Evolutionary conservation across 2,888 invertebrate genomes (phyloP).

Genomic region (Leptarthrus brevirostris): DNA sequence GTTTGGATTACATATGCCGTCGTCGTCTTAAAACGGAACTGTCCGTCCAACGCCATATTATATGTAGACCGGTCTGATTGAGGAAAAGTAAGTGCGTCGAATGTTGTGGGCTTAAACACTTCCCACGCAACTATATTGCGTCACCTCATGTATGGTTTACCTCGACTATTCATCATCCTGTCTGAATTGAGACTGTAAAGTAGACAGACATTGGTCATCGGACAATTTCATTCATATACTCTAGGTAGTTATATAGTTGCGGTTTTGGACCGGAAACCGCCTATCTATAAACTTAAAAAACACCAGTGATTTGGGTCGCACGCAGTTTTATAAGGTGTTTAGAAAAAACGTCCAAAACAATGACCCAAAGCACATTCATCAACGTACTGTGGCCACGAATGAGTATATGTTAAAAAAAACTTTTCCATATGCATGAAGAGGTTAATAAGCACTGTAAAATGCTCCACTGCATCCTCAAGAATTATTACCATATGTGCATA

Average conservation of each 20-base stretch:
- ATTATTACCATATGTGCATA: neutral
- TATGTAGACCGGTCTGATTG: neutral
- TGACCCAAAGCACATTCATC: neutral
- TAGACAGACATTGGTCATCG: conserved; percentile 1
- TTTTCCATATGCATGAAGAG: neutral
- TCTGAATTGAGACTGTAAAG: neutral
- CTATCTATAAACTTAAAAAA: neutral
- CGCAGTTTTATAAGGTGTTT: neutral
- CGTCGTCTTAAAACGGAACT: neutral
- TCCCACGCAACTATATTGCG: conserved; percentile 6
- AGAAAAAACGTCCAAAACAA: neutral
- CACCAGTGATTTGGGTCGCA: neutral
- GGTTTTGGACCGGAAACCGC: neutral
- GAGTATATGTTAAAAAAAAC: neutral
- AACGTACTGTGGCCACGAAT: neutral
- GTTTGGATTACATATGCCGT: neutral
- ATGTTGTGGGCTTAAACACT: conserved; percentile 8
- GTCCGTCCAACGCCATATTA: neutral
- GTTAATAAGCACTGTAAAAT: neutral
- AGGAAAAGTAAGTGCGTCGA: neutral
- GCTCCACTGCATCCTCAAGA: neutral
- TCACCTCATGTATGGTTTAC: neutral
- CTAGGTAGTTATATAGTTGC: neutral
- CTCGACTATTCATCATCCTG: conserved; percentile 3
- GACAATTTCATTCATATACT: neutral